phyloP scores from a whole-genome alignment of 2,888 invertebrate genomes.

The Myopa testacea region DNA sequence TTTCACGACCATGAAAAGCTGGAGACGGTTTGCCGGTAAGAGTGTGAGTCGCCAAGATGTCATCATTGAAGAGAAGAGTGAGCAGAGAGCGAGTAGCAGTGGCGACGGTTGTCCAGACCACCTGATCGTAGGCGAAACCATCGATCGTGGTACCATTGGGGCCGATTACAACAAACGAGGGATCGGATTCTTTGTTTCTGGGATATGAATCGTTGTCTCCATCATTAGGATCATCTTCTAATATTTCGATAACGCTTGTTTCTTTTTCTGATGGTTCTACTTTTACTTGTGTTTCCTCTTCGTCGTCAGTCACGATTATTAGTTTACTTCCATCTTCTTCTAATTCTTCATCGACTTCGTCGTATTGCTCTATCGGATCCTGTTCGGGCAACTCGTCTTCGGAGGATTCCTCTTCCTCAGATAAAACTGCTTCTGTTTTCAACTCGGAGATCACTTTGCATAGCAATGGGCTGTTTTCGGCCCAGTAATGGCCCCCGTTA shows the following conservation, averaged over 20 bases:
- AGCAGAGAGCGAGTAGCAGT: constrained; percentile 71
- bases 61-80: constrained; percentile 70
- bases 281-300: not conserved
- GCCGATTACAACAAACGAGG: constrained; percentile 53
- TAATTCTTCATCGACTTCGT: not conserved
- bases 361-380: not conserved
- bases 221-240: not conserved
- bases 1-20: constrained; percentile 63
- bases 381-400: not conserved
- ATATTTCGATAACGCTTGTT: not conserved
- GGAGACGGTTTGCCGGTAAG: constrained; percentile 70
- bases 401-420: not conserved
- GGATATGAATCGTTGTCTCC: not conserved
- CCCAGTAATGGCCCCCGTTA: constrained; percentile 4
- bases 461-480: not conserved
- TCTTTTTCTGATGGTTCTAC: not conserved
- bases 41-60: constrained; percentile 72
- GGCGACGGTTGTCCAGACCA: constrained; percentile 70
- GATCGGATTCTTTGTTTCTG: not conserved
- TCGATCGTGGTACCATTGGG: constrained; percentile 64
- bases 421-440: not conserved
- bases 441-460: not conserved
- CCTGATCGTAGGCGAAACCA: constrained; percentile 63
- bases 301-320: constrained; percentile 1
- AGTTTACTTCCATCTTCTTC: not conserved